Evolutionary conservation across 2,113 vertebrate species (phyloP).

Genomic region (Amia ocellicauda): DNA sequence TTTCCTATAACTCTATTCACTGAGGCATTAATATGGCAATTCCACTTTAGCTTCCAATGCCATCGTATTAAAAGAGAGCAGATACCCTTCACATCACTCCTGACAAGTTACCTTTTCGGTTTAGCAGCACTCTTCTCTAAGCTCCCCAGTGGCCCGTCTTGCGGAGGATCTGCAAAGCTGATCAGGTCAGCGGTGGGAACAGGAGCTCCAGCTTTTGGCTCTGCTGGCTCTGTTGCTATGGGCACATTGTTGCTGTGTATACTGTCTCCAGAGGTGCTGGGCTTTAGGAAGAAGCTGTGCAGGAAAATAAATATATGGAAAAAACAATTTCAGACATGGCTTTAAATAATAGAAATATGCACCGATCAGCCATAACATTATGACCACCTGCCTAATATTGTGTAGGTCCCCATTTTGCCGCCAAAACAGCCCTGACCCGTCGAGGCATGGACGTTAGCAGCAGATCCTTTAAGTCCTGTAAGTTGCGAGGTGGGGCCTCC

Average conservation of each 20-base stretch:
- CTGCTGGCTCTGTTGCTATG: slow-evolving; percentile 53
- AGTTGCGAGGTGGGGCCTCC: no score
- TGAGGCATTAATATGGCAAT: no score
- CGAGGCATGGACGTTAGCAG: no score
- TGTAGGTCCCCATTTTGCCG: no score
- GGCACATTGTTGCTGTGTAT: slow-evolving; percentile 76
- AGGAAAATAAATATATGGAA: background rate
- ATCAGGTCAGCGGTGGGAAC: slow-evolving; percentile 65
- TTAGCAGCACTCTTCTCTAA: slow-evolving; percentile 28
- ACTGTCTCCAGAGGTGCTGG: slow-evolving; percentile 87
- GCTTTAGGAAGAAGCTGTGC: slow-evolving; percentile 84
- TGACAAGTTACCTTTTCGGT: slow-evolving; percentile 66
- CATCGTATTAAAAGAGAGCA: no score
- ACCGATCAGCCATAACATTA: no score
- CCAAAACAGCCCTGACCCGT: no score
- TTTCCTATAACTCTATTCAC: no score
- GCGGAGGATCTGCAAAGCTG: slow-evolving; percentile 59
- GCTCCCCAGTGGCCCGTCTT: slow-evolving; percentile 33
- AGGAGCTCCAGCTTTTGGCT: slow-evolving; percentile 59
- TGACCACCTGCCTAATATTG: no score
- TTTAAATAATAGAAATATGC: background rate
- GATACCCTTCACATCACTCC: no score
- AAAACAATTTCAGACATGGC: background rate
- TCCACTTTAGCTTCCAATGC: no score
- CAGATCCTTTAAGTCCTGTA: no score